Conservation (phyloP, 1,140 invertebrate species). For the Pentalonia nigronervosa region DNA sequence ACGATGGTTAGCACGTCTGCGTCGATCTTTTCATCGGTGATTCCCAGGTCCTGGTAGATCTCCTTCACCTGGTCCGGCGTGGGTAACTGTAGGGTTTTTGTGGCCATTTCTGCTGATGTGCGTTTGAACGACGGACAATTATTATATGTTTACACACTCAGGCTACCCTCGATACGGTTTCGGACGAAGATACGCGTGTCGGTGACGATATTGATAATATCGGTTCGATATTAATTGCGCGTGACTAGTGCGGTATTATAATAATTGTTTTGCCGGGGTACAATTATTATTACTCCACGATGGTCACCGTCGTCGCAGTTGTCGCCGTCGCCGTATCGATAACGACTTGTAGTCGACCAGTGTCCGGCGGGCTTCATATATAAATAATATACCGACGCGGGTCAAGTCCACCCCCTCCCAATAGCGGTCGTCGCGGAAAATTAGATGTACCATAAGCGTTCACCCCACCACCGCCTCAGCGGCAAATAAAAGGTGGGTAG, state of each 20-base stretch:
- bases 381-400: not conserved
- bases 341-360: not conserved
- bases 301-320: not conserved
- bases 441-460: too few relatives aligned
- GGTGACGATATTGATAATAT: not conserved
- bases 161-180: not conserved
- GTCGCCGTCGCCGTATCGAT: not conserved
- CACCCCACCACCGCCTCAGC: not conserved
- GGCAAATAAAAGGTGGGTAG: too few relatives aligned
- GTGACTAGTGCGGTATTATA: not conserved
- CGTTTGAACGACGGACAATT: not conserved
- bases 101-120: not conserved
- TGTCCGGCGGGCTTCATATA: not conserved
- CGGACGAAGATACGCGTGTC: not conserved
- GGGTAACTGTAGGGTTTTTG: not conserved
- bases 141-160: not conserved
- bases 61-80: constrained; percentile 48
- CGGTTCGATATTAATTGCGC: not conserved
- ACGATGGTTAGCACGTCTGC: constrained; percentile 59
- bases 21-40: constrained; percentile 57
- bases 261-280: not conserved
- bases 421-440: not conserved
- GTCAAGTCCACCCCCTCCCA: not conserved
- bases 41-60: constrained; percentile 60
- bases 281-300: not conserved